Evolutionary conservation across 1,140 invertebrate species (phyloP), one percentile per base, ranked within the genome.

Genomic region (Cylas formicarius): DNA sequence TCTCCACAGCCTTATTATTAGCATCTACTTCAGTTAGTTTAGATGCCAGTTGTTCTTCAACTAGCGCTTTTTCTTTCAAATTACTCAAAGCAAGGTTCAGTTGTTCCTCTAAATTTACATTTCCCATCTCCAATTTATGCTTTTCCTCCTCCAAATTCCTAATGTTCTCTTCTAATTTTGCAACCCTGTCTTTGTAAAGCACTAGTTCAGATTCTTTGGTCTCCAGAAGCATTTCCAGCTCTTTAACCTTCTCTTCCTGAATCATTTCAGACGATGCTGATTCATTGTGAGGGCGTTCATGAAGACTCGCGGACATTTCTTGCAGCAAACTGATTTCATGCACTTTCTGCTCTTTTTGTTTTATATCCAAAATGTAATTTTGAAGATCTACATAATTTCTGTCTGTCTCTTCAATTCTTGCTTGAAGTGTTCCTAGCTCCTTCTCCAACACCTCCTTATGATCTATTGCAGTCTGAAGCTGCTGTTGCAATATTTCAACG

Each of bases 171-270:
- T 82, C 75, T 2, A 82, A 66, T 5, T 69, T 68, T n/a, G 61
- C 63, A 34, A 75, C 71, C 50, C 71, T 71, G 4, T 71, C 71
- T 48, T 77, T 79, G 20, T 76, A 76, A 41, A 77, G 77, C 0
- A 60, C 62, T n/a, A 81, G 66, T 50, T 86, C 81, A 11, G 70
- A 65, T 52, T 86, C 78, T 28, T 85, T 66, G 35, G 73, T 78
- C 61, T 86, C 82, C 28, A 84, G 78, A 49, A 81, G 80, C 7
- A 80, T 70, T 53, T 84, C 79, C 34, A 79, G 64, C 62, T 86
- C 80, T 58, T 83, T 77, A 14, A 86, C 58, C 63, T 84, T 85
- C 3, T 75, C 75, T 36, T 80, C 67, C 1, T 31, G 42, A 21
- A 42, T 27, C 21, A 20, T 26, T 11, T 46, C 37, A 18, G 22